Evolutionary conservation across 2,888 invertebrate genomes (phyloP).

Genomic region (Cataglyphis altisquamis): DNA sequence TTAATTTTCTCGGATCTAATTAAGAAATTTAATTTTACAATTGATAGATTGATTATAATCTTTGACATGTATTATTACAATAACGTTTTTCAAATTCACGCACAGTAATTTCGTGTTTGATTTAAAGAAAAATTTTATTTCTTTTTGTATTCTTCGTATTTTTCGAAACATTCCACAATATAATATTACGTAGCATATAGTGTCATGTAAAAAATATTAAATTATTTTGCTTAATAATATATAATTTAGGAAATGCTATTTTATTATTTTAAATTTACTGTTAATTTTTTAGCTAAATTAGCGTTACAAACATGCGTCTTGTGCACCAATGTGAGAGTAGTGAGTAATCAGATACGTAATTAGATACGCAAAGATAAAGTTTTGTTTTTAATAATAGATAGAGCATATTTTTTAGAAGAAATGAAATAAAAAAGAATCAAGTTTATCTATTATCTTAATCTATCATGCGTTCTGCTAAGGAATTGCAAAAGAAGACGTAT

Average conservation of each 20-base stretch:
- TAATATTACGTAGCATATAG: not conserved
- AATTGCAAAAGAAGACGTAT: not conserved
- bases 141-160: slow-evolving; percentile 16
- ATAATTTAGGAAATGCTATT: not conserved
- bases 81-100: not conserved
- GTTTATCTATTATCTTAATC: too few relatives aligned
- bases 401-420: not conserved
- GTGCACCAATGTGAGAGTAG: slow-evolving; percentile 22
- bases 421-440: not conserved
- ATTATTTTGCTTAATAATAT: not conserved
- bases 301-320: slow-evolving; percentile 28
- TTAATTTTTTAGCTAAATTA: not conserved
- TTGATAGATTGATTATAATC: not conserved
- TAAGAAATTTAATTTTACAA: not conserved
- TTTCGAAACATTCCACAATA: not conserved
- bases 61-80: not conserved
- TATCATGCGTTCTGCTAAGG: not conserved
- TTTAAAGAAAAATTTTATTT: not conserved
- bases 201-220: not conserved
- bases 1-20: not conserved
- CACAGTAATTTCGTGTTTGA: not conserved
- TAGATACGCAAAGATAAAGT: slow-evolving; percentile 21
- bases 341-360: slow-evolving; percentile 16
- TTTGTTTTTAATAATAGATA: not conserved
- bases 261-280: not conserved